Percentiles rank a stretch among this genome's conserved stretches.
These are phyloP conservation scores for Vombatus ursinus DNA, from an alignment of 2,113 vertebrate species.

Conservation along the genomic window DNA sequence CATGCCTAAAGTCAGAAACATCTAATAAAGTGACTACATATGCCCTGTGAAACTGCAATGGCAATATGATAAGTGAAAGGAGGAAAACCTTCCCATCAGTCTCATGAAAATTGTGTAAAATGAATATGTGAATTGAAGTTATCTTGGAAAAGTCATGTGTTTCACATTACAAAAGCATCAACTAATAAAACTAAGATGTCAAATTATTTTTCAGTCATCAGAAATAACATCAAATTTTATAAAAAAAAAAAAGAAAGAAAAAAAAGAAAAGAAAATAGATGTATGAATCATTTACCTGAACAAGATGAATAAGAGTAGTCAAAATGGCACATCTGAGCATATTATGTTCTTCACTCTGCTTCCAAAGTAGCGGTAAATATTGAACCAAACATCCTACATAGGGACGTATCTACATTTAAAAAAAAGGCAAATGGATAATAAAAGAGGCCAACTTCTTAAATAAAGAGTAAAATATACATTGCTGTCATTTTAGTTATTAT, in stretches of 20 bases:
- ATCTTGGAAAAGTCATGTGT: constrained; percentile 13
- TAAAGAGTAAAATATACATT: background rate
- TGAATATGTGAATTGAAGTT: background rate
- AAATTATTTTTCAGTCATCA: constrained; percentile 17
- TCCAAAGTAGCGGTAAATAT: constrained; percentile 98
- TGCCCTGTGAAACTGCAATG: background rate
- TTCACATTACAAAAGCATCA: background rate
- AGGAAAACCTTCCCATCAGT: constrained; percentile 16
- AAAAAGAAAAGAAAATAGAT: background rate
- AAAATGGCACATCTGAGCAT: constrained; percentile 99
- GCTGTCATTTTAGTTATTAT: background rate
- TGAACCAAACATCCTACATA: constrained; percentile 96
- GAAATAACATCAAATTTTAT: constrained; percentile 5
- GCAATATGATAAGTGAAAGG: background rate
- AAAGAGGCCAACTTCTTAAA: background rate
- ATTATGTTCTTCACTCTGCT: constrained; percentile 98
- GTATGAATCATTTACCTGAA: constrained; percentile 87
- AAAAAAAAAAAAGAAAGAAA: background rate
- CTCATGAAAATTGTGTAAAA: background rate
- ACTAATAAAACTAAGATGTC: background rate
- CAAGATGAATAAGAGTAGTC: constrained; percentile 94
- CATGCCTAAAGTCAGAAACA: background rate
- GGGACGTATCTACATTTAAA: constrained; percentile 88
- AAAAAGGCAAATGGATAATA: background rate
- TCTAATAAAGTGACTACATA: background rate